A percentile compares a stretch with the other conserved stretches of the same genome.
Evolutionary conservation across 2,797 vertebrate species (phyloP).

Genomic region (Megalops cyprinoides): DNA sequence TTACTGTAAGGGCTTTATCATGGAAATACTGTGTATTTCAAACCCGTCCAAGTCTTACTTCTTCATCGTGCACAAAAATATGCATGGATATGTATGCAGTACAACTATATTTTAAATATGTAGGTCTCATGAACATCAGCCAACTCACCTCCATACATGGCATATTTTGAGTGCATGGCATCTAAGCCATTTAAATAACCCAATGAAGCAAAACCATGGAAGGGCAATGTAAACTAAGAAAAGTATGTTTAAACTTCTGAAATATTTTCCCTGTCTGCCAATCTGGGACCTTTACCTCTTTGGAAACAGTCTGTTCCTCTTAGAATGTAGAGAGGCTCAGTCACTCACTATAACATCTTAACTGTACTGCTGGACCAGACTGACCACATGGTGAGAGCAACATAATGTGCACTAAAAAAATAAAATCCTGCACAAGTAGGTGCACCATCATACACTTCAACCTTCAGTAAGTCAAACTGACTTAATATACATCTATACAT

Average conservation of each 20-base stretch:
- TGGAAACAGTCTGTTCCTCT: background rate
- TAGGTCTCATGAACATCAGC: background rate
- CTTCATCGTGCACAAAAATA: background rate
- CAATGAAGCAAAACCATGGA: background rate
- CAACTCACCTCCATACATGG: background rate
- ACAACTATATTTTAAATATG: background rate
- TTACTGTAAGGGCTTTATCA: background rate
- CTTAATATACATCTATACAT: too few relatives aligned
- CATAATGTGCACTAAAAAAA: too few relatives aligned
- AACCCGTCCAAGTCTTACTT: background rate
- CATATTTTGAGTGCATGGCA: slow-evolving; percentile 1
- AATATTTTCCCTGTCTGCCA: slow-evolving; percentile 21
- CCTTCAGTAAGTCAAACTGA: too few relatives aligned
- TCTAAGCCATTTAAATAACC: slow-evolving; percentile 12
- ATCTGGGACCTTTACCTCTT: background rate
- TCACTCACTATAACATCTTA: background rate
- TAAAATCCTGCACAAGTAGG: too few relatives aligned
- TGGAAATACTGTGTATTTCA: background rate
- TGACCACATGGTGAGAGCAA: too few relatives aligned
- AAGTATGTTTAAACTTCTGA: slow-evolving; percentile 3
- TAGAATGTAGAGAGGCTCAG: background rate
- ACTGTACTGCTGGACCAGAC: too few relatives aligned
- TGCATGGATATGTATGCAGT: background rate
- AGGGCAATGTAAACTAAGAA: slow-evolving; percentile 5
- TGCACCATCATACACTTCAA: too few relatives aligned